Evolutionary conservation across 1,140 invertebrate species (phyloP), one percentile per base, ranked within the genome.

Genomic region (Pararge aegeria): DNA sequence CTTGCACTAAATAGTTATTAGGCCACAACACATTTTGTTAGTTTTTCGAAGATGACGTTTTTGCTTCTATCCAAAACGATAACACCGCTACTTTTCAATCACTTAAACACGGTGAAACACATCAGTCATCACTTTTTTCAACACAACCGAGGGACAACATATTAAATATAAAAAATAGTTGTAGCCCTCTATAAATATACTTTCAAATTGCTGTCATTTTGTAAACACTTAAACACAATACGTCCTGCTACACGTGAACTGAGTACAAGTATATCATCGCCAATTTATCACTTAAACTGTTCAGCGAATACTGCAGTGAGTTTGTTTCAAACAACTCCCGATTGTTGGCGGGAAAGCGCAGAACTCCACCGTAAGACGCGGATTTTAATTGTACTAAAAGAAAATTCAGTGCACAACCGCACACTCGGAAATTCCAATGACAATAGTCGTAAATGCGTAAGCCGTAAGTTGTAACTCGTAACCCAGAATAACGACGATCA

Each of bases 251-350:
- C 24, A 24, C 7, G 24, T 7, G 24, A 24, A 24, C 24, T 24
- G 24, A 24, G 30, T 9, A 27, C 5, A 27, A 34, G 30, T 34
- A 7, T 34, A 46, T 46, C 20, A 46, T 46, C 42, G 13, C 19
- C 5, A 46, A 46, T 46, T 46, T 46, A 12, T 20, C 42, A 46
- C 42, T 46, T 46, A n/a, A 20, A 46, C 38, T n/a, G 34, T n/a
- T n/a, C n/a, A n/a, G n/a, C n/a, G n/a, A 24, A 34, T 12, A 1
- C 10, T 30, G 29, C 1, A 30, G 4, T 30, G 29, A 34, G 12
- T 24, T 24, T 24, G 7, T 24, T 24, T 24, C 24, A 24, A 24
- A 24, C 24, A 7, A 24, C 24, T 7, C 24, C 24, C 7, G 24
- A 24, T 24, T 24, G 7, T n/a, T 34, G 30, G 30, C 30, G 30